Conservation (phyloP, 2,113 vertebrate genomes). For the Ammospiza caudacuta region DNA sequence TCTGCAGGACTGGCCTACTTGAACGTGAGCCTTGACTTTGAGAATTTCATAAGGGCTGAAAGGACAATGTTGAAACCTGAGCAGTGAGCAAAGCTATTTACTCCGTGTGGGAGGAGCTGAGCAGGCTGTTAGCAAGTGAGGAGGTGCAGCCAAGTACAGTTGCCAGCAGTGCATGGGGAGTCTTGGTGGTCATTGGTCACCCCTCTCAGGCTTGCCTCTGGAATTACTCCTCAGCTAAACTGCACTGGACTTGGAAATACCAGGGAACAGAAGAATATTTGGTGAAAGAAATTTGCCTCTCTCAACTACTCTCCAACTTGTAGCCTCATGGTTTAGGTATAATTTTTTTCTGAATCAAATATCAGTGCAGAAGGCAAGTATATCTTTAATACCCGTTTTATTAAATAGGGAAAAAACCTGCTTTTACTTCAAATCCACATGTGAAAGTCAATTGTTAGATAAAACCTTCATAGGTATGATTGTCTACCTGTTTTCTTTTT, state of each 20-base stretch:
- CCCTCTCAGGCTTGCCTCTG: background rate
- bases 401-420: background rate
- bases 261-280: background rate
- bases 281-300: background rate
- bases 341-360: background rate
- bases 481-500: background rate
- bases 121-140: background rate
- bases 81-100: conserved; percentile 15
- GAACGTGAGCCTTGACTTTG: background rate
- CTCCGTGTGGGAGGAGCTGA: conserved; percentile 35
- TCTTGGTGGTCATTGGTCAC: background rate
- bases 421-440: background rate
- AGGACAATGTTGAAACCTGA: conserved; percentile 39
- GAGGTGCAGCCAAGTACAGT: background rate
- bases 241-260: background rate
- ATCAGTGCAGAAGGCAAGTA: conserved; percentile 60
- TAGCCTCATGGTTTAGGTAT: background rate
- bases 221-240: background rate
- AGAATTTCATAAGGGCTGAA: background rate
- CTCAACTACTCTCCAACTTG: background rate
- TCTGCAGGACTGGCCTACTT: background rate
- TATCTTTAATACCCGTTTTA: background rate
- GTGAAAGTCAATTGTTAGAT: background rate
- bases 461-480: background rate
- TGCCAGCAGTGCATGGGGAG: background rate